Base-by-base conservation (phyloP, 35 echinoderm and acorn worm species). In the Lytechinus variegatus region DNA sequence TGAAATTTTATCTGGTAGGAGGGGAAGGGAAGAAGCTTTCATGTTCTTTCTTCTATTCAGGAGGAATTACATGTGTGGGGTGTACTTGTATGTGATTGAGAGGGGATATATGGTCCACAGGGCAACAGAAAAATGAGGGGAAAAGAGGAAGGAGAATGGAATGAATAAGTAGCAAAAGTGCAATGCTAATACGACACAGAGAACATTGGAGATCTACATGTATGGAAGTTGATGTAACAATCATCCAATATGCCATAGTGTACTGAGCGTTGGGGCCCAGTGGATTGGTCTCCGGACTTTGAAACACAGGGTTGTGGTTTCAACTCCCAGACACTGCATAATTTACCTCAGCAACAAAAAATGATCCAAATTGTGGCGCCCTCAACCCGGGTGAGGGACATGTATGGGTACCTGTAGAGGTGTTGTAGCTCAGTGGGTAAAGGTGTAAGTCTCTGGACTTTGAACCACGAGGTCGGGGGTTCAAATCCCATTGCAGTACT, bases 111-210 rank as follows among this genome's bases (percentile, higher is more conserved):
- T n/a, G n/a, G 19, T 24, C 66, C 14, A 79, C 19, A n/a, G 56
- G 56, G 56, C 56, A 10, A 58, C 9, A 13, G 9, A 58, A 58
- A 58, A 8, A 11, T 79, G 5, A 19, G n/a, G 6, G 19, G 5
- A n/a, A n/a, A 79, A 79, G 1, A n/a, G 66, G 14, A 24, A 24
- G 14, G 66, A 19, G 16, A 79, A 19, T 79, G 19, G 66, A 79
- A 79, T 79, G 66, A 24, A 79, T n/a, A 79, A 79, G 66, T 79
- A 79, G 66, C 66, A 58, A 79, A 79, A 79, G 66, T 79, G 66
- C 66, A 79, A 16, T 19, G 19, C 66, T 24, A 4, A 79, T 58
- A 56, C 55, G 1, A 11, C 8, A 11, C 11, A 58, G 0, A 58
- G 9, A 2, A 44, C 33, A 44, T 44, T 44, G 33, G 33, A 44